Evolutionary conservation across 2,113 vertebrate genomes (phyloP), one percentile per base, ranked within the genome.

Genomic region (Vulpes lagopus): DNA sequence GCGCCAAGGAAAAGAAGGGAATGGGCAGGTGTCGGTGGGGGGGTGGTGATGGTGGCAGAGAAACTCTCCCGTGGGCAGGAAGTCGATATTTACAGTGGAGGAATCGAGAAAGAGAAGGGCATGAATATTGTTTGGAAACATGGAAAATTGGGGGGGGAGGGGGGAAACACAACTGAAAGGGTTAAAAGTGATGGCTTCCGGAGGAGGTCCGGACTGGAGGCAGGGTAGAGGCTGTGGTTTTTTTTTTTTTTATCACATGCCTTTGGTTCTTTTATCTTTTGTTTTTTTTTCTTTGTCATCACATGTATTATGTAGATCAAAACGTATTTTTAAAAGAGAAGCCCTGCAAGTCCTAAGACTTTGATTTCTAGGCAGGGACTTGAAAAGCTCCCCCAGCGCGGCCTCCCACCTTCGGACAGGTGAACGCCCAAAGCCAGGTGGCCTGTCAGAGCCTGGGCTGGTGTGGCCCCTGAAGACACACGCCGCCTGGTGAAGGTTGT

Each of bases 321-420:
- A 92, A 80, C 17, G 12, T 38, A 7, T 69, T 67, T 90, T 83
- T 53, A 57, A 60, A 73, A 96, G 69, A 95, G 57, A 90, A 89
- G 57, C 74, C 79, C 22, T 35, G 59, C 11, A 4, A 71, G 23
- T 92, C 10, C 0, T n/a, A 73, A 57, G 43, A 59, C 65, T 74
- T 65, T 43, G 88, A 59, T 89, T 92, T 92, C 57, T 85, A 16
- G 35, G 25, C 16, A 89, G 78, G 49, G 35, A 65, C 35, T 62
- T 57, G 74, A 59, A 79, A 79, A 78, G 11, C 35, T 90, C 62
- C 25, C 10, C 32, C 23, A 9, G 8, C 3, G 3, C 10, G 5
- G 35, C 17, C 49, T 69, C n/a, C 35, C 17, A 22, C n/a, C 25
- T 85, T 25, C 19, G 35, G 49, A 32, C 10, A 62, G 91, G 64